Evolutionary conservation across 1,140 invertebrate species (phyloP).

Genomic region (Aphaenogaster ashmeadi): DNA sequence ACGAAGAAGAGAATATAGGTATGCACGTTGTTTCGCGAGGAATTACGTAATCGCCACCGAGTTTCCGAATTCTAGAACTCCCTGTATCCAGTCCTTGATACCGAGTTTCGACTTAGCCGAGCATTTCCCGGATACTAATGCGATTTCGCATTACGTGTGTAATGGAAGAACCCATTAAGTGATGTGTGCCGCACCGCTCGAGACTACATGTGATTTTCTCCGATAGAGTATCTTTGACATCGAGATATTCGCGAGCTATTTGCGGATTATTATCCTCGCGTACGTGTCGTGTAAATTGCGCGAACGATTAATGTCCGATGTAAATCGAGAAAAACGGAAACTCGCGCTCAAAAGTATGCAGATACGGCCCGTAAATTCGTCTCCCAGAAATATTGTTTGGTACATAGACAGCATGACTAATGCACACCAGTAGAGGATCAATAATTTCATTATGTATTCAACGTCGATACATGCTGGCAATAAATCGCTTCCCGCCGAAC

Average conservation of each 20-base stretch:
- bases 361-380: constrained; percentile 44
- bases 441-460: constrained; percentile 67
- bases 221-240: constrained; percentile 26
- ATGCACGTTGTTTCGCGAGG: constrained; percentile 16
- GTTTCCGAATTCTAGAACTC: constrained; percentile 53
- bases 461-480: constrained; percentile 52
- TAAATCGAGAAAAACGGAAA: constrained; percentile 20
- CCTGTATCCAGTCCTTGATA: constrained; percentile 58
- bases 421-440: constrained; percentile 54
- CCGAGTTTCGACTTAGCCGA: constrained; percentile 48
- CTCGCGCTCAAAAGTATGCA: constrained; percentile 6
- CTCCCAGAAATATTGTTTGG: constrained; percentile 56
- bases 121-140: constrained; percentile 58
- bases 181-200: constrained; percentile 4
- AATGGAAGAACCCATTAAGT: constrained; percentile 73
- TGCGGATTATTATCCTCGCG: constrained; percentile 24
- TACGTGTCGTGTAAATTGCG: neutral
- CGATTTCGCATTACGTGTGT: constrained; percentile 69
- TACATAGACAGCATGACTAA: constrained; percentile 62
- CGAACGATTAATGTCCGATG: constrained; percentile 23
- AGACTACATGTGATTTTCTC: neutral
- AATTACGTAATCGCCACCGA: constrained; percentile 50
- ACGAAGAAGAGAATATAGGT: constrained; percentile 43
- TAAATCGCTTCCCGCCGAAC: constrained; percentile 52
- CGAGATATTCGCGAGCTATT: constrained; percentile 10